Evolutionary conservation across 2,888 invertebrate species (phyloP).

Genomic region (Hydraecia micacea): DNA sequence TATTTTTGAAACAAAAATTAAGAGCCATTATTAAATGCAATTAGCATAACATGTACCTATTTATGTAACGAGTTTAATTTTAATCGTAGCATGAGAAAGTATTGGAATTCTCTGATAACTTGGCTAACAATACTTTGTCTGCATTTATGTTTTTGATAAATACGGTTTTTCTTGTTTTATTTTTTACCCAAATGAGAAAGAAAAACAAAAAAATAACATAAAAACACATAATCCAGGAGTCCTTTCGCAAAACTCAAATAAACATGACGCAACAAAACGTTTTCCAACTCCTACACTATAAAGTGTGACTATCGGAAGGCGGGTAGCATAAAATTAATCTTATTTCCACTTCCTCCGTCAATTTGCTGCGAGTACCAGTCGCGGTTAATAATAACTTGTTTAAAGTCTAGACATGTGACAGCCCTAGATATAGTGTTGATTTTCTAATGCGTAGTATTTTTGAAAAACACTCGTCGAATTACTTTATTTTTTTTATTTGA

Average conservation of each 20-base stretch:
- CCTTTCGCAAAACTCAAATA: neutral
- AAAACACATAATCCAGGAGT: neutral
- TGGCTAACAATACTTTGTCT: too few relatives aligned
- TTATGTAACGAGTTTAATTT: neutral
- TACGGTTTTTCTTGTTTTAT: neutral
- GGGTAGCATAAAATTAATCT: constrained; percentile 66
- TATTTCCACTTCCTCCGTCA: constrained; percentile 66
- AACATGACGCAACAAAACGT: constrained; percentile 32
- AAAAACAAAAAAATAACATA: neutral
- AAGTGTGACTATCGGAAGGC: constrained; percentile 60
- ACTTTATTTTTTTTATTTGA: neutral
- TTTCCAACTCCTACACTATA: constrained; percentile 43
- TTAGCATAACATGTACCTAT: neutral
- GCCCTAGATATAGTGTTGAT: constrained; percentile 10
- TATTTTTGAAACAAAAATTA: constrained; percentile 15
- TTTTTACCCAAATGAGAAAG: neutral
- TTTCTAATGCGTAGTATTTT: constrained; percentile 11
- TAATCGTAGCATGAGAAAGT: neutral
- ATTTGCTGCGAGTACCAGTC: constrained; percentile 52
- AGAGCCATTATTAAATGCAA: constrained; percentile 5
- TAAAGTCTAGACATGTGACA: constrained; percentile 46
- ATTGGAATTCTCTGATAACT: neutral
- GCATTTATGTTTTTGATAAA: neutral
- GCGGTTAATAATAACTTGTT: constrained; percentile 57
- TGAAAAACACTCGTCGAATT: neutral